These are phyloP conservation scores for Xiphophorus birchmanni DNA, from an alignment of 2,797 vertebrate genomes.

Conservation along the genomic window DNA sequence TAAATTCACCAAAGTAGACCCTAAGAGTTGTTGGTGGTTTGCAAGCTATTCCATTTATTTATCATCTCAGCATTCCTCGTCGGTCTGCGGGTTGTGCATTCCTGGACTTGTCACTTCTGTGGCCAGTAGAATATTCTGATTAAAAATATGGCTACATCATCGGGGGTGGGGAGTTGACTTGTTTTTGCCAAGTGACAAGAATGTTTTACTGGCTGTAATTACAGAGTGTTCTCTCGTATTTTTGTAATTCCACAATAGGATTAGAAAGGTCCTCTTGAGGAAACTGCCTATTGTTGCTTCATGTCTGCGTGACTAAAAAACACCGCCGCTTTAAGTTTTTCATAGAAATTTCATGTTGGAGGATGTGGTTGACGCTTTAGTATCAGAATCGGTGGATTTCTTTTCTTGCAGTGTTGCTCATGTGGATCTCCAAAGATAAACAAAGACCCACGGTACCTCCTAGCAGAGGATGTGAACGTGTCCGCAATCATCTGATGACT, in stretches of 20 bases:
- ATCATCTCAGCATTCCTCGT: constrained; percentile 64
- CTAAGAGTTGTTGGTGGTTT: constrained; percentile 54
- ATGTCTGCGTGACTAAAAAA: constrained; percentile 15
- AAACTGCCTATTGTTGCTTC: constrained; percentile 20
- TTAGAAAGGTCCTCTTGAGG: constrained; percentile 14
- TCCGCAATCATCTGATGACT: not conserved
- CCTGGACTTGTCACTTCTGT: constrained; percentile 64
- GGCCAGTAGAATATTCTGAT: constrained; percentile 59
- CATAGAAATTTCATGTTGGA: not conserved
- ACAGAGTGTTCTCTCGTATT: constrained; percentile 40
- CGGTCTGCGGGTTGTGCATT: constrained; percentile 57
- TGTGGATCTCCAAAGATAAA: not conserved
- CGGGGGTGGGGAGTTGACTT: constrained; percentile 14
- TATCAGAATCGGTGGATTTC: not conserved
- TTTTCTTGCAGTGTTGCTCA: not conserved
- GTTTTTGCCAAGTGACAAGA: constrained; percentile 40
- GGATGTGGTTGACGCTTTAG: not conserved
- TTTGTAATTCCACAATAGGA: constrained; percentile 13
- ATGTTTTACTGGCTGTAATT: constrained; percentile 52
- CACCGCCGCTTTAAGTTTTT: not conserved
- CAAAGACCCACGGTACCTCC: not conserved
- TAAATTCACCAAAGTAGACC: constrained; percentile 56
- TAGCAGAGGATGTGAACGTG: not conserved
- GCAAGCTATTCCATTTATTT: constrained; percentile 64
- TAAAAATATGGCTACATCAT: constrained; percentile 51